Evolutionary conservation across 2,888 invertebrate genomes (phyloP).

Genomic region (Entomobrya proxima): DNA sequence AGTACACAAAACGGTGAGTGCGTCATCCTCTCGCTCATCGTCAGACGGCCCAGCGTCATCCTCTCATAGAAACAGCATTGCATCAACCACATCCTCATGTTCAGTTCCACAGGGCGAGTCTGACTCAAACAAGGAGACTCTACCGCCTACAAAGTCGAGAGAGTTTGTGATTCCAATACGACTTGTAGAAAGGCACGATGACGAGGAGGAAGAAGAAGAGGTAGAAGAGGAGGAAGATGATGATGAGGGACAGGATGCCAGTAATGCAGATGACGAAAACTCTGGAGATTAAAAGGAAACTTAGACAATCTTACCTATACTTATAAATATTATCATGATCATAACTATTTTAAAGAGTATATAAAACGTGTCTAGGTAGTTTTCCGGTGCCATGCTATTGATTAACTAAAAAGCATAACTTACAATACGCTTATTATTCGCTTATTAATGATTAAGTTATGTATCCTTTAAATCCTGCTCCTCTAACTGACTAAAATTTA

Average conservation of each 20-base stretch:
- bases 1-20: background rate
- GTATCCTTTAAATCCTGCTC: no score
- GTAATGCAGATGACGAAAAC: slow-evolving; percentile 62
- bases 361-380: no score
- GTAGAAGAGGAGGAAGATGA: slow-evolving; percentile 54
- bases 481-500: no score
- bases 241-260: slow-evolving; percentile 51
- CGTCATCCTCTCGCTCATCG: slow-evolving; percentile 42
- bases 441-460: no score
- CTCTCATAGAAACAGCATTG: slow-evolving; percentile 34
- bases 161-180: slow-evolving; percentile 65
- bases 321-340: background rate
- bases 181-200: slow-evolving; percentile 50
- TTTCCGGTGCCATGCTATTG: no score
- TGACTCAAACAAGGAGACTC: background rate
- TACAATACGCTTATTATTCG: no score
- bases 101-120: slow-evolving; percentile 8
- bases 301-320: background rate
- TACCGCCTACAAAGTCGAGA: slow-evolving; percentile 34
- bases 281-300: slow-evolving; percentile 40
- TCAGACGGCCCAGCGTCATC: slow-evolving; percentile 25
- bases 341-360: background rate
- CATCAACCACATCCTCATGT: slow-evolving; percentile 19
- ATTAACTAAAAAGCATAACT: no score
- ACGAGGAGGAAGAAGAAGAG: slow-evolving; percentile 46